Conservation (phyloP, 1,140 invertebrate species). For the Protaetia brevitarsis region DNA sequence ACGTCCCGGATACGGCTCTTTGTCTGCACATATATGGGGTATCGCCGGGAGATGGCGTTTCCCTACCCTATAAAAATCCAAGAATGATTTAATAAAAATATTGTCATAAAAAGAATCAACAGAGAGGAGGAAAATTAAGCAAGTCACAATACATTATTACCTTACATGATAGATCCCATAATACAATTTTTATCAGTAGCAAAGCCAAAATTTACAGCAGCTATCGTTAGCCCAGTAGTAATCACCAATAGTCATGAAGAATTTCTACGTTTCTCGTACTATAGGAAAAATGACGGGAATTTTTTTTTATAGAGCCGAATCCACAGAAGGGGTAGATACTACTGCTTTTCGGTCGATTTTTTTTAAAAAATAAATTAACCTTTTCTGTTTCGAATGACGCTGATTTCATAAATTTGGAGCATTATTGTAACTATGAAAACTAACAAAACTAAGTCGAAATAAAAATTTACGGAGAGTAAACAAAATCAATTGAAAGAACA, state of each 20-base stretch:
- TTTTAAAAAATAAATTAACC: no score
- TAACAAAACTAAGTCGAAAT: no score
- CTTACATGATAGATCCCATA: no score
- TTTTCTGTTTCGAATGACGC: no score
- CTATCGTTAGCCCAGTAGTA: neutral
- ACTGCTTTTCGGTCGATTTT: no score
- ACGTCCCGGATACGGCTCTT: constrained; percentile 57
- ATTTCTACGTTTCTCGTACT: neutral
- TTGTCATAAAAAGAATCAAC: neutral
- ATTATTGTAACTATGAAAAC: no score
- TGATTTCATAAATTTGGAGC: no score
- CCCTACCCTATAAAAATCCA: constrained; percentile 59
- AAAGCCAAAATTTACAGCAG: neutral
- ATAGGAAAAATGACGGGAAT: neutral
- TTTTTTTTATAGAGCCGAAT: neutral
- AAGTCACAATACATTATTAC: no score
- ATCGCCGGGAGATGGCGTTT: constrained; percentile 71
- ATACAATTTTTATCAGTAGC: no score
- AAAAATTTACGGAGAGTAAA: no score
- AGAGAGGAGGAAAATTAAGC: neutral
- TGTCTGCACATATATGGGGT: constrained; percentile 77
- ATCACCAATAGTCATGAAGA: neutral
- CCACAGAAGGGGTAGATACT: neutral
- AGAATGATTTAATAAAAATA: neutral
- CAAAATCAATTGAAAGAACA: no score